These are phyloP conservation scores for Gymnothorax reevesii DNA, from an alignment of 2,797 vertebrate genomes.

Conservation along the genomic window DNA sequence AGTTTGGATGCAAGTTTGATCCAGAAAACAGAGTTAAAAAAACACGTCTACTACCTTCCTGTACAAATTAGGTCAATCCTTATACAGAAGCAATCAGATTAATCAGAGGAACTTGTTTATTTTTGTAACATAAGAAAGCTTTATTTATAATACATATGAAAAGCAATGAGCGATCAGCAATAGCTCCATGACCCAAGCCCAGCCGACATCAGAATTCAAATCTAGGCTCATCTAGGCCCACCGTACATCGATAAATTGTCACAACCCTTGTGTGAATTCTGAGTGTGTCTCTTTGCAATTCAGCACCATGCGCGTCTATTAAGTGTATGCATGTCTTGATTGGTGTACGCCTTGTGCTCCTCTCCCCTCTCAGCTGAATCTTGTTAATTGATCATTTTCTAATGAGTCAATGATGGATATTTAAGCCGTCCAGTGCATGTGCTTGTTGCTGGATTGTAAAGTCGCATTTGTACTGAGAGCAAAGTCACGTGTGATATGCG, in stretches of 20 bases:
- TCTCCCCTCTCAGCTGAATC: no score
- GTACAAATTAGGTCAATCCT: constrained; percentile 1
- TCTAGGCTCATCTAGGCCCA: not conserved
- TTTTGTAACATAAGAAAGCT: not conserved
- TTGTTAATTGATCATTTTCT: no score
- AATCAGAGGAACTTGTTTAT: not conserved
- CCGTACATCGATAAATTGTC: not conserved
- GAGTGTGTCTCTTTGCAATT: no score
- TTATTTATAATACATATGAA: not conserved
- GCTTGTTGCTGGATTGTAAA: no score
- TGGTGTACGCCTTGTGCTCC: no score
- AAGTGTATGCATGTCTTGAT: no score
- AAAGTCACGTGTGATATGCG: no score
- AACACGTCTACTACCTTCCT: not conserved
- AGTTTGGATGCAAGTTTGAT: not conserved
- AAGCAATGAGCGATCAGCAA: not conserved
- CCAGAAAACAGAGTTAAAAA: not conserved
- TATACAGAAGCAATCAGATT: not conserved
- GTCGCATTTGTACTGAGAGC: no score
- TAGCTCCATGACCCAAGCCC: not conserved
- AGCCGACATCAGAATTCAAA: not conserved
- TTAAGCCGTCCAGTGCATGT: no score
- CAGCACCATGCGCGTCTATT: no score
- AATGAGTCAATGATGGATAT: no score
- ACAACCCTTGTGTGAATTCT: no score